Conservation (phyloP, 2,888 invertebrate species). For the Phyllotreta striolata region DNA sequence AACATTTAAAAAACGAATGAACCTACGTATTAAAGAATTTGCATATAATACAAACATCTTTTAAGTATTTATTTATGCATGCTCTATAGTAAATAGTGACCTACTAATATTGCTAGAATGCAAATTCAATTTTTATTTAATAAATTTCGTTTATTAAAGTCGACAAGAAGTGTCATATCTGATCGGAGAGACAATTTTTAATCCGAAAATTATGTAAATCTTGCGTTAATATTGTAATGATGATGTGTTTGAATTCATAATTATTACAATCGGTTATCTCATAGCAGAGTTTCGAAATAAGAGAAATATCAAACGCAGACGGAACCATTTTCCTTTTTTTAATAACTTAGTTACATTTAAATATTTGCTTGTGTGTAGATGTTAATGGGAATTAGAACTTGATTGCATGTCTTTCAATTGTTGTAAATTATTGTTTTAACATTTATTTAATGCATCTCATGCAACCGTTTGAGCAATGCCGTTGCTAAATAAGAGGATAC, state of each 20-base stretch:
- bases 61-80: too few relatives aligned
- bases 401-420: background rate
- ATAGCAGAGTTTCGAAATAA: constrained; percentile 15
- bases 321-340: constrained; percentile 2
- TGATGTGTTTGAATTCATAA: constrained; percentile 13
- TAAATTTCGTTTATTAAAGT: too few relatives aligned
- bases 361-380: constrained; percentile 7
- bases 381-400: constrained; percentile 18
- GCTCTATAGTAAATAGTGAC: too few relatives aligned
- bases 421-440: constrained; percentile 10
- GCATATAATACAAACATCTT: too few relatives aligned
- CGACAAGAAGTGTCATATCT: too few relatives aligned
- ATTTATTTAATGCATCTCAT: background rate
- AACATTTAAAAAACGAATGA: background rate
- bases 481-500: background rate
- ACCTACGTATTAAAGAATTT: too few relatives aligned
- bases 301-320: constrained; percentile 8
- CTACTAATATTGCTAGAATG: too few relatives aligned
- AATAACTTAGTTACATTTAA: constrained; percentile 1
- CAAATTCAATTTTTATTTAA: too few relatives aligned
- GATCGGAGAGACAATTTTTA: background rate
- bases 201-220: constrained; percentile 11
- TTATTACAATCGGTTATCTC: constrained; percentile 15
- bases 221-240: constrained; percentile 8
- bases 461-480: background rate